These are phyloP conservation scores for Marmota flaviventris DNA, from an alignment of 2,113 vertebrate species.

Conservation along the genomic window DNA sequence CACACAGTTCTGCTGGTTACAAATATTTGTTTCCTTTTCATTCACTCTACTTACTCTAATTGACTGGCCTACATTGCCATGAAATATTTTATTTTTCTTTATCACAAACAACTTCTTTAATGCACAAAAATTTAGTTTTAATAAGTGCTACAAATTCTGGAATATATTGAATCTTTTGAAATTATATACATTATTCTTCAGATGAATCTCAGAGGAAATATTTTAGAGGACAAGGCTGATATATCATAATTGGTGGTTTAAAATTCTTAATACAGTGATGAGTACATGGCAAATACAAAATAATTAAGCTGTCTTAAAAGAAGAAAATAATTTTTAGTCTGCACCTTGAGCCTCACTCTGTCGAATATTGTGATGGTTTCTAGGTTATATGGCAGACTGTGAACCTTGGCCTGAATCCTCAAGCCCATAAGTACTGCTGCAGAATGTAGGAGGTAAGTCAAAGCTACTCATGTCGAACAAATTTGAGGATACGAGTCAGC, in stretches of 20 bases:
- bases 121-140: neutral
- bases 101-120: neutral
- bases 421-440: neutral
- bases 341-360: too few species aligned
- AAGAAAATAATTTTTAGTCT: too few species aligned
- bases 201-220: neutral
- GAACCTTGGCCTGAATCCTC: neutral
- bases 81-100: neutral
- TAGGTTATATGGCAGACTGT: neutral
- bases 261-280: neutral
- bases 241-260: neutral
- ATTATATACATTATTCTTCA: neutral
- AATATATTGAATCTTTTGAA: neutral
- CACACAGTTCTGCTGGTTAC: neutral
- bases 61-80: neutral
- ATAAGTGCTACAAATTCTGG: neutral
- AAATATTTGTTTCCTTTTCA: neutral
- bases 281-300: neutral
- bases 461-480: fast-evolving
- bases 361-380: neutral
- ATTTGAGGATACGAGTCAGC: too few species aligned
- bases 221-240: neutral
- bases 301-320: neutral
- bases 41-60: neutral
- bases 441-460: neutral